A percentile compares a stretch with the other conserved stretches of the same genome.
phyloP scores from a whole-genome alignment of 2,113 vertebrate genomes.

The Pteropus alecto region DNA sequence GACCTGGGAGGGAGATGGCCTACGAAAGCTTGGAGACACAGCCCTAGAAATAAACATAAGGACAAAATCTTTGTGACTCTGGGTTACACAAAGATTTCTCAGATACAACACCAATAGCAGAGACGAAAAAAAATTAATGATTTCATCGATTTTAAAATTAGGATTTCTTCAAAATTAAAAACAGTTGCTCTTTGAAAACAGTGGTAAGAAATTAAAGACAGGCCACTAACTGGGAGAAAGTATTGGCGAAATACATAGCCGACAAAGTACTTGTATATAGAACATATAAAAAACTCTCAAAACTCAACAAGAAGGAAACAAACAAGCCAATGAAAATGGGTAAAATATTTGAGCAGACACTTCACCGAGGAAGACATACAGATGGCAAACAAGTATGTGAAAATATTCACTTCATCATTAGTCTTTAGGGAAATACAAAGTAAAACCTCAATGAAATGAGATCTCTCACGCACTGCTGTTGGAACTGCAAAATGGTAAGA shows the following conservation, averaged over 20 bases:
- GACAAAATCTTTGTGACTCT: not conserved
- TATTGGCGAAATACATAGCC: not conserved
- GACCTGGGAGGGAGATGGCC: not conserved
- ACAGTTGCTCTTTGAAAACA: not conserved
- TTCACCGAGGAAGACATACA: too few species aligned
- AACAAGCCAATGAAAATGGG: not conserved
- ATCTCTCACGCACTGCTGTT: not conserved
- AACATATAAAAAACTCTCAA: not conserved
- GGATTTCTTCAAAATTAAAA: not conserved
- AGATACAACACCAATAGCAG: not conserved
- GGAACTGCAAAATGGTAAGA: not conserved
- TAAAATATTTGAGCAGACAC: not conserved
- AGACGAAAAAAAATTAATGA: not conserved
- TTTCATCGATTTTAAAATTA: not conserved
- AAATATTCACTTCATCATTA: not conserved
- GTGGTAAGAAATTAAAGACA: not conserved
- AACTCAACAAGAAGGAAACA: not conserved
- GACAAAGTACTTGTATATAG: not conserved
- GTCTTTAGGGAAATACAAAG: not conserved
- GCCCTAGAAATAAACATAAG: not conserved
- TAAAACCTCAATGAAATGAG: not conserved
- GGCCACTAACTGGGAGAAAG: not conserved
- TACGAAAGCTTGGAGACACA: not conserved
- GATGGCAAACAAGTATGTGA: not conserved
- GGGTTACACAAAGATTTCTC: not conserved